Percentiles rank a stretch among this genome's conserved stretches.
phyloP scores from a whole-genome alignment of 2,888 invertebrate species.

The Oeneis ivallda region DNA sequence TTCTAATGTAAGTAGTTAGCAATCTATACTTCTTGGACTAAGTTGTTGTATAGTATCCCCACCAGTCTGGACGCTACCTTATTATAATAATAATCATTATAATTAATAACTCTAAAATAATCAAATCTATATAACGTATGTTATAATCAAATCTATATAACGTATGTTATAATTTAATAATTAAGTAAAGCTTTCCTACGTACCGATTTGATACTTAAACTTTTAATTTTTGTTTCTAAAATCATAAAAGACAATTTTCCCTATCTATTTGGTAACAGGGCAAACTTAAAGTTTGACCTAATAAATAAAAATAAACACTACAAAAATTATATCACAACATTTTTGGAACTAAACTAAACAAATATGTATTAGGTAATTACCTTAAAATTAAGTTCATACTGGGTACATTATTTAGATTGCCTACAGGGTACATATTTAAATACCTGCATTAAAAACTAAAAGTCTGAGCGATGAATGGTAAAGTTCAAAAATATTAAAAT shows the following conservation, averaged over 20 bases:
- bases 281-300: not conserved
- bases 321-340: constrained; percentile 7
- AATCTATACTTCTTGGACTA: not conserved
- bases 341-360: not conserved
- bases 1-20: too few relatives aligned
- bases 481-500: not conserved
- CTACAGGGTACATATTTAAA: too few relatives aligned
- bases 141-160: not conserved
- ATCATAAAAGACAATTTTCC: not conserved
- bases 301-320: constrained; percentile 1
- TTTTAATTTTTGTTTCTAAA: not conserved
- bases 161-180: not conserved
- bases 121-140: not conserved
- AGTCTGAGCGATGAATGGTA: too few relatives aligned
- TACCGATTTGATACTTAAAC: not conserved
- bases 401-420: not conserved
- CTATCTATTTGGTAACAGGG: not conserved
- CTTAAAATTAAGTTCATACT: not conserved
- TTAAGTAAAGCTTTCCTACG: constrained; percentile 10
- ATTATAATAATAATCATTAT: not conserved
- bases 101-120: not conserved
- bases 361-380: too few relatives aligned
- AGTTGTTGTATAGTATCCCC: not conserved
- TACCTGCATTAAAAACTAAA: too few relatives aligned
- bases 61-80: not conserved